Evolutionary conservation across 1,140 invertebrate genomes (phyloP).

Genomic region (Macrobrachium rosenbergii): DNA sequence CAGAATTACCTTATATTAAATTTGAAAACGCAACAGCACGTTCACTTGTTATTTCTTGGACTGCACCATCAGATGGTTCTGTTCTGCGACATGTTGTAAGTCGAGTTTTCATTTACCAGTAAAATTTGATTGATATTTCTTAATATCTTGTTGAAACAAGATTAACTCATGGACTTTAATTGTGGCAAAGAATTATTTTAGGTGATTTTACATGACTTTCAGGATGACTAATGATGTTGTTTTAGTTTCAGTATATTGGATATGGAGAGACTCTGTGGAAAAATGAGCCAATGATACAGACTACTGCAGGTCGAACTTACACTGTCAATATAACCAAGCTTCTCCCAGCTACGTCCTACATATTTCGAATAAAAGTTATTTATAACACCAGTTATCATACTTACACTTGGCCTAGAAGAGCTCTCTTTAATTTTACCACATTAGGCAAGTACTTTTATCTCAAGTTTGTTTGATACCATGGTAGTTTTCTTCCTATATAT

Average conservation of each 20-base stretch:
- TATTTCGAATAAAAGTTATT: slow-evolving; percentile 47
- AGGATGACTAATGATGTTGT: neutral
- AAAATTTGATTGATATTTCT: neutral
- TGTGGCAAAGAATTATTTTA: neutral
- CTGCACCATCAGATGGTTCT: slow-evolving; percentile 70
- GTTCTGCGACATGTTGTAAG: slow-evolving; percentile 65
- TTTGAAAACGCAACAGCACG: slow-evolving; percentile 74
- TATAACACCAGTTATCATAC: slow-evolving; percentile 49
- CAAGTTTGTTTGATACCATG: neutral
- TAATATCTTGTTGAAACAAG: neutral
- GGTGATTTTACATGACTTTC: neutral
- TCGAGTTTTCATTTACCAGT: neutral
- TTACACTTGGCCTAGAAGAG: slow-evolving; percentile 48
- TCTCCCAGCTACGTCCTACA: slow-evolving; percentile 54
- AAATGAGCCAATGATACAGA: slow-evolving; percentile 67
- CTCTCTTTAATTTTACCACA: slow-evolving; percentile 60
- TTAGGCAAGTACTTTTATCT: slow-evolving; percentile 41
- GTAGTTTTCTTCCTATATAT: neutral
- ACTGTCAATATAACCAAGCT: slow-evolving; percentile 39
- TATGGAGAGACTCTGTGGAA: slow-evolving; percentile 66
- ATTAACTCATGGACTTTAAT: no score
- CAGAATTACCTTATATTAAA: slow-evolving; percentile 77
- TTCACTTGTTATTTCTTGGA: slow-evolving; percentile 77
- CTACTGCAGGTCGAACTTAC: slow-evolving; percentile 70
- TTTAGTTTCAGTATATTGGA: slow-evolving; percentile 41